Evolutionary conservation across 2,888 invertebrate species (phyloP).

Genomic region (Pammene aurita): DNA sequence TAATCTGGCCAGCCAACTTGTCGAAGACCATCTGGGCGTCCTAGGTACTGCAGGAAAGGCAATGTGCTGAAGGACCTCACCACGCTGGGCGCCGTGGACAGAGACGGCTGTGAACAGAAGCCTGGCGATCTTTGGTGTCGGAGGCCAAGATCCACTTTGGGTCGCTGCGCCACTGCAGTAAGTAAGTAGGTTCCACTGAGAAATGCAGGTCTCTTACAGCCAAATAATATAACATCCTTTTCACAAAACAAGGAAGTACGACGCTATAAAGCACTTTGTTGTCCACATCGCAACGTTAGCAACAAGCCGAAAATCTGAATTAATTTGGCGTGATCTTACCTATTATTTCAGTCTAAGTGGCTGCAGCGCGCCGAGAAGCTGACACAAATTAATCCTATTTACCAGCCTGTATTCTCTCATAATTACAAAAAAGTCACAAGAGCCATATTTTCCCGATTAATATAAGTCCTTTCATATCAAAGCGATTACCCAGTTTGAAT

Average conservation of each 20-base stretch:
- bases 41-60: too few relatives aligned
- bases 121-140: too few relatives aligned
- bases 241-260: not conserved
- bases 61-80: too few relatives aligned
- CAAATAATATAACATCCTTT: not conserved
- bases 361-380: conserved; percentile 44
- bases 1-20: too few relatives aligned
- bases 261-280: conserved; percentile 13
- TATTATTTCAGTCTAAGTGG: conserved; percentile 40
- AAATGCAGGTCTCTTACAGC: too few relatives aligned
- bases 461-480: not conserved
- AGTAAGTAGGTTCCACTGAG: too few relatives aligned
- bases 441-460: not conserved
- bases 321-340: conserved; percentile 36
- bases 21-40: too few relatives aligned
- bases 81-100: too few relatives aligned
- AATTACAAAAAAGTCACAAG: not conserved
- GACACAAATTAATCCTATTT: conserved; percentile 56
- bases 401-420: conserved; percentile 46
- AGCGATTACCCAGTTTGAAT: conserved; percentile 51
- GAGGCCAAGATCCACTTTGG: too few relatives aligned
- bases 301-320: conserved; percentile 34
- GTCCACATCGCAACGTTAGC: conserved; percentile 14
- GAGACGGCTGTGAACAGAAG: too few relatives aligned
- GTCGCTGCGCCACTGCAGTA: too few relatives aligned